Base-by-base conservation (phyloP, 2,113 vertebrate genomes). In the Aplodontia rufa region DNA sequence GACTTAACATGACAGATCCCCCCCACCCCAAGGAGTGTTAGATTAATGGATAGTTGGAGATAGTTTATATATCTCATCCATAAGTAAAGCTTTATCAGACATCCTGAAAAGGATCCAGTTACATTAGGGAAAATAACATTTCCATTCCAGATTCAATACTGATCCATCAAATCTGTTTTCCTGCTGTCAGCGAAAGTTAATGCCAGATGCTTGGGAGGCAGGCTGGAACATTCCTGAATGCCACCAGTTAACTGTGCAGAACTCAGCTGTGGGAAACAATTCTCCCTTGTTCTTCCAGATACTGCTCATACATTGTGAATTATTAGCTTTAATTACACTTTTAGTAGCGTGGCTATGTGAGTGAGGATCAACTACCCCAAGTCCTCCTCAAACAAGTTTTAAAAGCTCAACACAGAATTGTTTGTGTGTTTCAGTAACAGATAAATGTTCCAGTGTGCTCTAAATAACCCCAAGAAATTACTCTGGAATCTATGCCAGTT, bases 121-220 rank as follows among this genome's bases (percentile, higher is more conserved):
- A 71, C 93, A 55, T 94, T 79, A 79, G 96, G 93, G 83, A 96
- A 95, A 96, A 97, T 76, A 93, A 93, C 75, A 89, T 95, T 97
- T 97, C 94, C 86, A 84, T 83, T 83, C 83, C 86, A 96, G 89
- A 95, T 96, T 97, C 90, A 74, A 30, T 93, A 95, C 82, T 87
- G 95, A 97, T 97, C 93, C 93, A 96, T 97, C 97, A 96, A 96
- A 93, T 96, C 96, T 97, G 93, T 88, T 78, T 8, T 5, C 82
- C 94, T 95, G 93, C 94, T 97, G 92, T 95, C 96, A 95, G 93
- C 91, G 91, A 83, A 94, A 95, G 93, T 96, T 72, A 90, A 53
- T 88, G 92, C 93, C 92, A 96, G 92, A 76, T 97, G 87, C 93
- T 95, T 49, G 90, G 84, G 75, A 89, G 76, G 49, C 53, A 71